Evolutionary conservation across 53 echinoderm and acorn worm species (phyloP).

Genomic region (Holothuria leucospilota): DNA sequence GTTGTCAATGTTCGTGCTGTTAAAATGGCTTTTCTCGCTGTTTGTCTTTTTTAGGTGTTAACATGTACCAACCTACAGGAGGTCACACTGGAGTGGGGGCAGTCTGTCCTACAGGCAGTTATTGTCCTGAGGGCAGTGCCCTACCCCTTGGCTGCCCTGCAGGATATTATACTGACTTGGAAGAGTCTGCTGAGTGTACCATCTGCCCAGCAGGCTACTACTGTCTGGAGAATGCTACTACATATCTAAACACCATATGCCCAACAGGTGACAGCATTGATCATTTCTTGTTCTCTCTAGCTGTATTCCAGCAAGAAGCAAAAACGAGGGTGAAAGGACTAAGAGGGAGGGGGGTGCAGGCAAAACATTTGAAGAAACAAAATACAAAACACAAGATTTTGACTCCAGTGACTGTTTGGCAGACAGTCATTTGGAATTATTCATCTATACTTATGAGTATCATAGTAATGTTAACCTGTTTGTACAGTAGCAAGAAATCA

Average conservation of each 20-base stretch:
- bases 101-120: constrained; percentile 85
- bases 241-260: constrained; percentile 84
- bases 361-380: too few relatives aligned
- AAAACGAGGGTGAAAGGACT: too few relatives aligned
- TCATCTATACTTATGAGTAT: too few relatives aligned
- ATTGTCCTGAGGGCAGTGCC: constrained; percentile 85
- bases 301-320: too few relatives aligned
- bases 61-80: constrained; percentile 86
- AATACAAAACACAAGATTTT: too few relatives aligned
- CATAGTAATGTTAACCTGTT: too few relatives aligned
- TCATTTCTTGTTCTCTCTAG: too few relatives aligned
- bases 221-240: constrained; percentile 90
- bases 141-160: constrained; percentile 91
- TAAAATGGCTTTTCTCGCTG: not conserved
- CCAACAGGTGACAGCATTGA: constrained; percentile 59
- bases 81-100: constrained; percentile 86
- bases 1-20: too few relatives aligned
- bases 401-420: too few relatives aligned
- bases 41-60: constrained; percentile 70
- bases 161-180: constrained; percentile 83
- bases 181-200: constrained; percentile 72
- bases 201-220: constrained; percentile 89
- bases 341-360: too few relatives aligned
- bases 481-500: too few relatives aligned
- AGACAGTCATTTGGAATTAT: too few relatives aligned